Percentiles rank a stretch among this genome's conserved stretches.
These are phyloP conservation scores for Campylomormyrus tamandua DNA, from an alignment of 2,113 vertebrate genomes.

Conservation along the genomic window DNA sequence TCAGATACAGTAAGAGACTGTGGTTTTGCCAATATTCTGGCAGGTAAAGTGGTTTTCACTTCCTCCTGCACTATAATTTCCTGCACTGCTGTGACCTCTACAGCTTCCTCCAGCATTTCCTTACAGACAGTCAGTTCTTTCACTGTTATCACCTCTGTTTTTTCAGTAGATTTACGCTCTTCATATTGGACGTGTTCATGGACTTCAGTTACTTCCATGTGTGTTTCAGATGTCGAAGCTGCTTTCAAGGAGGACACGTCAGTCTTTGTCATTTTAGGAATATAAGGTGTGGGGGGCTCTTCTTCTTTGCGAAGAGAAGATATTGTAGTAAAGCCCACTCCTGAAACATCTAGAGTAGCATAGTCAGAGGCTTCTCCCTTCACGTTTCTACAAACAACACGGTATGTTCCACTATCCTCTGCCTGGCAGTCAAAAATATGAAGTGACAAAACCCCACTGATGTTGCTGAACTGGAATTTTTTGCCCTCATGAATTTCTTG, in stretches of 20 bases:
- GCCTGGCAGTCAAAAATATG: slow-evolving; percentile 80
- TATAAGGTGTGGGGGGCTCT: slow-evolving; percentile 69
- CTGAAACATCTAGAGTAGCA: slow-evolving; percentile 83
- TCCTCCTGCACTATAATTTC: slow-evolving; percentile 62
- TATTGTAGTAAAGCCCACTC: slow-evolving; percentile 72
- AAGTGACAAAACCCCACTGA: slow-evolving; percentile 83
- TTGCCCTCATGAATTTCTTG: slow-evolving; percentile 72
- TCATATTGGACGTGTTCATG: slow-evolving; percentile 66
- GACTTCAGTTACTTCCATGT: slow-evolving; percentile 61
- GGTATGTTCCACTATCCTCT: slow-evolving; percentile 88
- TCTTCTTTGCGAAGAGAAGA: slow-evolving; percentile 77
- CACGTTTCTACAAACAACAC: slow-evolving; percentile 80
- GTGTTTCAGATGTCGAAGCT: slow-evolving; percentile 64
- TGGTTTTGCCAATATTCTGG: slow-evolving; percentile 81
- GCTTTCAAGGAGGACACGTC: slow-evolving; percentile 79
- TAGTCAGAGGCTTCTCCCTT: slow-evolving; percentile 94
- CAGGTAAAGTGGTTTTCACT: slow-evolving; percentile 67
- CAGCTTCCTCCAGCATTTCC: slow-evolving; percentile 48
- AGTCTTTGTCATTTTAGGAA: slow-evolving; percentile 79
- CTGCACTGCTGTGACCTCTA: slow-evolving; percentile 52
- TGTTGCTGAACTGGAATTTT: slow-evolving; percentile 81
- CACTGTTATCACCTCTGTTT: slow-evolving; percentile 17
- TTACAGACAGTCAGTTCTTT: background rate
- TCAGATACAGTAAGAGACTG: slow-evolving; percentile 78
- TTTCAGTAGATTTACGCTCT: slow-evolving; percentile 58